Evolutionary conservation across 2,113 vertebrate species (phyloP), one percentile per base, ranked within the genome.

Genomic region (Anguilla rostrata): DNA sequence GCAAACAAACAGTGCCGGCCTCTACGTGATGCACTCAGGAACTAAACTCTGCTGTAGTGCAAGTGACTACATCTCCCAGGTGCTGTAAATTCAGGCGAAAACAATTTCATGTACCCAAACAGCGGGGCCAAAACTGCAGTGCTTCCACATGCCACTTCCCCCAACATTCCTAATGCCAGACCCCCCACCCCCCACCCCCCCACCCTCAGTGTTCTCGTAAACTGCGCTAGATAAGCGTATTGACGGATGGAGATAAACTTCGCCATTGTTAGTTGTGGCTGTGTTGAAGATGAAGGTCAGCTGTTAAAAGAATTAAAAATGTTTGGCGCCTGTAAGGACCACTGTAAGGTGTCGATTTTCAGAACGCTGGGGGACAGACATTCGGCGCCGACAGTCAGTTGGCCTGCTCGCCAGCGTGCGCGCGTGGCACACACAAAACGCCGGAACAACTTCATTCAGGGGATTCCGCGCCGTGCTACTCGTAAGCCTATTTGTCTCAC

Each of bases 151-250:
- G 90, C 85, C 85, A 88, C 88, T 88, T 11, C 85, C 90, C 92
- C 95, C 92, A 94, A 93, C 93, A 94, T 95, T 94, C 94, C 92
- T 83, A 63, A 57, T 88, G 39, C 83, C 41, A 0, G 9, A 46
- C 85, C 46, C 86, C 90, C 86, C 86, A 90, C 34, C 34, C 34
- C 49, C 49, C 12, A 53, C 49, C 49, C 12, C 1, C 12, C 49
- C 7, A 8, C 7, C 11, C 12, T 53, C 49, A 46, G 87, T 89
- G 87, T 90, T 83, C 89, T 92, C 89, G 79, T 92, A 93, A 93
- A 94, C 92, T 91, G 91, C 84, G 40, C 78, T 63, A 89, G 92
- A 84, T 88, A 78, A 81, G 83, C 86, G 83, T 89, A 91, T 91
- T 90, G 91, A 91, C 86, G 0, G 86, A 90, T 78, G 16, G 86